Percentiles rank a stretch among this genome's conserved stretches.
phyloP scores from a whole-genome alignment of 2,888 invertebrate genomes.

The Ormia ochracea region DNA sequence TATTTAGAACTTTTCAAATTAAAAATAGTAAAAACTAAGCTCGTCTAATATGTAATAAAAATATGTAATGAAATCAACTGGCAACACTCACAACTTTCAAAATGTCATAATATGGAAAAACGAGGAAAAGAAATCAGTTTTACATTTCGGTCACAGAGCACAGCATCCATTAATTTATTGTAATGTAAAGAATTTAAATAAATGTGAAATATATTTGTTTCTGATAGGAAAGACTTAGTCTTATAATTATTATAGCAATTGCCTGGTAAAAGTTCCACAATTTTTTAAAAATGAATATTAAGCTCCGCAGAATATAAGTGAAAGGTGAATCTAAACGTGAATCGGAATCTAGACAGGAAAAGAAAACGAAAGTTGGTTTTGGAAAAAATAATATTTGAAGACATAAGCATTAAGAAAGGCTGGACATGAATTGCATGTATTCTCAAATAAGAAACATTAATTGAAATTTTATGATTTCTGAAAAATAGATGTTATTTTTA shows the following conservation, averaged over 20 bases:
- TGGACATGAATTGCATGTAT: not conserved
- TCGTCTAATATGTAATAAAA: not conserved
- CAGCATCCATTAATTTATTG: slow-evolving; percentile 26
- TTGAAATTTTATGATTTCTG: too few species aligned
- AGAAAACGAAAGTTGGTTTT: slow-evolving; percentile 26
- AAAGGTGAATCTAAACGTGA: not conserved
- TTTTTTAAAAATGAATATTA: not conserved
- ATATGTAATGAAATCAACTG: not conserved
- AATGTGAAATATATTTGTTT: not conserved
- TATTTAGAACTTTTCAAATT: too few species aligned
- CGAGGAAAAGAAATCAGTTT: slow-evolving; percentile 15
- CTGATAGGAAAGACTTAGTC: not conserved
- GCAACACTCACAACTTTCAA: not conserved
- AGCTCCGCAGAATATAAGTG: too few species aligned
- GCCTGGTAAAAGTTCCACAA: not conserved
- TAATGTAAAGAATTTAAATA: not conserved
- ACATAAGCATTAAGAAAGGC: not conserved
- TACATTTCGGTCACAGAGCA: slow-evolving; percentile 7
- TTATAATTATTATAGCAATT: not conserved
- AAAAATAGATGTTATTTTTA: too few species aligned
- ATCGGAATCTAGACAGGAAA: not conserved
- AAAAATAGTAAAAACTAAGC: too few species aligned
- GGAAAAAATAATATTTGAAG: not conserved
- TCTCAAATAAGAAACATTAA: too few species aligned
- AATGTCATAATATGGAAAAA: slow-evolving; percentile 24